Base-by-base conservation (phyloP, 2,797 vertebrate species). In the Myiotriccus ornatus region DNA sequence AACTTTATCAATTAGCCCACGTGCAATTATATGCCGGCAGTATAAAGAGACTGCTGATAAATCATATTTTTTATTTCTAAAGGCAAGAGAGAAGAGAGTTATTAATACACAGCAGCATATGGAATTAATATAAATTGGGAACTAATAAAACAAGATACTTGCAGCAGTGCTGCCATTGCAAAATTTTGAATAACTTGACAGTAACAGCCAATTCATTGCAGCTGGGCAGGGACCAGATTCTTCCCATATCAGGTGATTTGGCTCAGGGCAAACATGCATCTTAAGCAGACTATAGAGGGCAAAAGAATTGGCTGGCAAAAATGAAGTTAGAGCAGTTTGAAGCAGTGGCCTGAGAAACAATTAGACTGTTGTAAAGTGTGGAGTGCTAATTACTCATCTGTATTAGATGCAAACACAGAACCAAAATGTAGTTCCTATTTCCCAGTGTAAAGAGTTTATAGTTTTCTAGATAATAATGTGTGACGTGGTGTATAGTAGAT, bases 1-100 rank as follows among this genome's bases (percentile, higher is more conserved):
- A 98, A 97, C 97, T 98, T 97, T 96, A 98, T 98, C 98, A 98
- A 98, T 98, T 98, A 98, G 98, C 97, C 97, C 94, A 96, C 23
- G 30, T 97, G 97, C 97, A 98, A 98, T 98, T 98, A 98, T 98
- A 97, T 96, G 94, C 96, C 98, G 94, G 97, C 96, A 97, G 87
- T 77, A 93, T 87, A 96, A 97, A 91, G 75, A 97, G 88, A 83
- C 87, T 90, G 91, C 77, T 96, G 95, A 98, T 98, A 98, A 98
- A 98, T 98, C 97, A 91, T 65, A 37, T 75, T 68, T 97, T 98
- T 98, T 97, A 98, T 97, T 97, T 97, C 94, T 95, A 94, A 96
- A 96, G 77, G 95, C 69, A 96, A 93, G 83, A 90, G 97, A 59
- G 89, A 94, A 60, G 65, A 91, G 97, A 76, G 84, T 84, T 97